These are phyloP conservation scores for Halcyon leucocephala DNA, from an alignment of 2,797 vertebrate species.

Conservation along the genomic window DNA sequence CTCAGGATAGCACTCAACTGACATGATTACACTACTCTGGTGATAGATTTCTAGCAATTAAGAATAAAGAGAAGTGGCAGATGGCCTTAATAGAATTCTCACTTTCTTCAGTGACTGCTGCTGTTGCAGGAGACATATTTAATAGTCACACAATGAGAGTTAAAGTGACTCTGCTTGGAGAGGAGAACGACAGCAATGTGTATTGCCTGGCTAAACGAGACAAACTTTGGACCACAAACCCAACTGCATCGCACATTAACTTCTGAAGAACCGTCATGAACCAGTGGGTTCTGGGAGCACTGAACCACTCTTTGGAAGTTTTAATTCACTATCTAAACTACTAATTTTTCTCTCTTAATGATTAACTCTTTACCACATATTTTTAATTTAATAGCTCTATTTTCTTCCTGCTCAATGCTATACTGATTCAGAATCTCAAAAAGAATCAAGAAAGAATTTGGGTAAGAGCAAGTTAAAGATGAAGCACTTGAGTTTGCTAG, in stretches of 20 bases:
- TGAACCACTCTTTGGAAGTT: background rate
- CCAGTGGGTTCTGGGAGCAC: background rate
- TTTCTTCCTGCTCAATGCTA: background rate
- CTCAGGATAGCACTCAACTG: background rate
- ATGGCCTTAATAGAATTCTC: background rate
- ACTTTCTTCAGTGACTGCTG: background rate
- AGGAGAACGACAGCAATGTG: background rate
- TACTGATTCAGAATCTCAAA: background rate
- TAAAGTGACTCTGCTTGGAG: background rate
- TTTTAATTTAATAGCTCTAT: background rate
- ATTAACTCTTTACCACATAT: background rate
- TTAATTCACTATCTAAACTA: background rate
- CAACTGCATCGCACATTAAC: background rate
- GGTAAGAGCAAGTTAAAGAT: background rate
- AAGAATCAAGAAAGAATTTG: background rate
- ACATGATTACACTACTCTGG: background rate
- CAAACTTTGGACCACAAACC: background rate
- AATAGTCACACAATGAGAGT: background rate
- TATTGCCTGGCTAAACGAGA: background rate
- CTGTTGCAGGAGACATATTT: background rate
- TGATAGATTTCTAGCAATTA: background rate
- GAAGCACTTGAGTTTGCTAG: background rate
- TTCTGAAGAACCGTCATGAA: background rate
- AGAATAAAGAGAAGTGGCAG: background rate
- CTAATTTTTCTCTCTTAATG: background rate